phyloP scores from a whole-genome alignment of 2,888 invertebrate genomes.

The Lasioglossum calceatum region DNA sequence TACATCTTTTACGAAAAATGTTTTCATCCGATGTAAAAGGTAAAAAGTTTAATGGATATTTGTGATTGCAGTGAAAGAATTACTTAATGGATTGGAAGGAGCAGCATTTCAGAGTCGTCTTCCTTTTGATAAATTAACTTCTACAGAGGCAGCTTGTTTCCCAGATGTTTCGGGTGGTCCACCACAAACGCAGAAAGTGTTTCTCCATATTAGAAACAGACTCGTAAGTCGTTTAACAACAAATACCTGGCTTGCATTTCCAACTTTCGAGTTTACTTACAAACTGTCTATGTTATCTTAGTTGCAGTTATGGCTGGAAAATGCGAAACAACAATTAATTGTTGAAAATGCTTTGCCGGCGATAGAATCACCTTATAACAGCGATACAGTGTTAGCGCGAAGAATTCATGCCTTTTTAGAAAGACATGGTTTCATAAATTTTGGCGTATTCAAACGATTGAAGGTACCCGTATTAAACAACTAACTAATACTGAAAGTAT shows the following conservation, averaged over 20 bases:
- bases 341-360: conserved; percentile 92
- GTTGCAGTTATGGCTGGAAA: conserved; percentile 97
- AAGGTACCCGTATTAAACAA: conserved; percentile 85
- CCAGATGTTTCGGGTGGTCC: conserved; percentile 95
- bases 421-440: conserved; percentile 98
- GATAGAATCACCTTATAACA: conserved; percentile 96
- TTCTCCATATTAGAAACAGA: conserved; percentile 95
- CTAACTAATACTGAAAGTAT: not conserved
- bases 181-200: conserved; percentile 93
- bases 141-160: conserved; percentile 96
- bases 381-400: conserved; percentile 93
- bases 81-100: conserved; percentile 90
- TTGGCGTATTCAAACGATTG: conserved; percentile 96
- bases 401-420: conserved; percentile 96
- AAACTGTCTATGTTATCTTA: conserved; percentile 70
- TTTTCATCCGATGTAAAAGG: not conserved
- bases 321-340: conserved; percentile 96
- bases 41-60: not conserved
- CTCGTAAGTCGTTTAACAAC: conserved; percentile 85
- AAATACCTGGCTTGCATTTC: not conserved
- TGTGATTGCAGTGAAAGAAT: conserved; percentile 78
- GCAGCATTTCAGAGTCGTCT: conserved; percentile 97
- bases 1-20: not conserved
- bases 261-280: not conserved
- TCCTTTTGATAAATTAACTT: conserved; percentile 97